Evolutionary conservation across 2,888 invertebrate genomes (phyloP).

Genomic region (Adineta ricciae): DNA sequence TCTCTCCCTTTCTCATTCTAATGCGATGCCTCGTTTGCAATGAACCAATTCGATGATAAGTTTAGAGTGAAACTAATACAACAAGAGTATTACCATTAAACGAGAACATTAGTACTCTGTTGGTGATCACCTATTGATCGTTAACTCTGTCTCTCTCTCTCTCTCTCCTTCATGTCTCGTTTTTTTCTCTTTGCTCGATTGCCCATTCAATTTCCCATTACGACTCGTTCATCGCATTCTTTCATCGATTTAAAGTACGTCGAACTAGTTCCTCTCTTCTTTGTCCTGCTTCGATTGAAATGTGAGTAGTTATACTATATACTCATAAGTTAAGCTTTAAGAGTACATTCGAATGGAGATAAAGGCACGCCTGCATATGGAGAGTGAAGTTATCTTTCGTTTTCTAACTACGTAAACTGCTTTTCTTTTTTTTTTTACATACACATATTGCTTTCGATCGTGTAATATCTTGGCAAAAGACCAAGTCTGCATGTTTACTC

Average conservation of each 20-base stretch:
- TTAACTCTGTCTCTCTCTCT: neutral
- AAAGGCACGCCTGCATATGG: neutral
- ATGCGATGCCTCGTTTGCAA: neutral
- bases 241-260: neutral
- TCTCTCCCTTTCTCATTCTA: neutral
- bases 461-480: neutral
- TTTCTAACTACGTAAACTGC: neutral
- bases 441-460: neutral
- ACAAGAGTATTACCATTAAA: neutral
- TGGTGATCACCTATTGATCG: neutral
- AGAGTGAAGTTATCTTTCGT: neutral
- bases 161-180: neutral
- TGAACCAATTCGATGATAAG: slow-evolving; percentile 5
- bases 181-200: neutral
- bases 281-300: neutral
- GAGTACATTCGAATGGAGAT: neutral
- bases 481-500: neutral
- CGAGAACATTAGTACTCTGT: neutral
- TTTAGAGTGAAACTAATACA: slow-evolving; percentile 5
- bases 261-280: neutral
- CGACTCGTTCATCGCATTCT: neutral
- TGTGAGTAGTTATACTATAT: neutral
- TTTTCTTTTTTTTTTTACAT: neutral
- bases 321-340: neutral
- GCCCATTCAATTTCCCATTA: slow-evolving; percentile 5